Conservation (phyloP, 1,140 invertebrate genomes). For the Berghia stephanieae region DNA sequence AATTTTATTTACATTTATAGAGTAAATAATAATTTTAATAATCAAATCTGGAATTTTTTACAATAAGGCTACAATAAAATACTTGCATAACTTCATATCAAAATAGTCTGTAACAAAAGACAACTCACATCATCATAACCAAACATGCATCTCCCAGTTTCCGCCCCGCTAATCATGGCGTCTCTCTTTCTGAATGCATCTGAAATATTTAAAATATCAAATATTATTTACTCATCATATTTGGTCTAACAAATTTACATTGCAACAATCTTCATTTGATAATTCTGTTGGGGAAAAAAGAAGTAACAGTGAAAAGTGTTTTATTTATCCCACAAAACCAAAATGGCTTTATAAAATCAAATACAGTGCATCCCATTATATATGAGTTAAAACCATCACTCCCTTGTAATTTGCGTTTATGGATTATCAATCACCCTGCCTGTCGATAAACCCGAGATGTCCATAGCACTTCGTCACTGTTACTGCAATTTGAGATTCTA, state of each 20-base stretch:
- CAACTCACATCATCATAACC: slow-evolving; percentile 61
- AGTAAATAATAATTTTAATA: not conserved
- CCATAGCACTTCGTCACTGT: no score
- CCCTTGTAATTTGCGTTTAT: no score
- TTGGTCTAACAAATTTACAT: not conserved
- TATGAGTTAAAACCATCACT: no score
- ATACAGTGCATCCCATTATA: no score
- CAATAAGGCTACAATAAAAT: not conserved
- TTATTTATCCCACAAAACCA: no score
- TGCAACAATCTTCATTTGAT: not conserved
- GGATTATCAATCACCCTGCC: no score
- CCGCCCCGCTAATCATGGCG: slow-evolving; percentile 38
- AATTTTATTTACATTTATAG: not conserved
- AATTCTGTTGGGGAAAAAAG: no score
- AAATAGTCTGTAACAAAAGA: not conserved
- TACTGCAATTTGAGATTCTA: no score
- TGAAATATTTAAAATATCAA: slow-evolving; percentile 25
- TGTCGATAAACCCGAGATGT: no score
- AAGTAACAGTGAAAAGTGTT: no score
- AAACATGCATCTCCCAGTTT: slow-evolving; percentile 50
- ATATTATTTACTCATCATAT: not conserved
- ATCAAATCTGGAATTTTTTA: not conserved
- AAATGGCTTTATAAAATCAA: no score
- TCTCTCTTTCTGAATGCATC: slow-evolving; percentile 58
- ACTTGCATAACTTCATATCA: not conserved